These are phyloP conservation scores for Sycophila texana DNA, from an alignment of 2,888 invertebrate genomes.

Conservation along the genomic window DNA sequence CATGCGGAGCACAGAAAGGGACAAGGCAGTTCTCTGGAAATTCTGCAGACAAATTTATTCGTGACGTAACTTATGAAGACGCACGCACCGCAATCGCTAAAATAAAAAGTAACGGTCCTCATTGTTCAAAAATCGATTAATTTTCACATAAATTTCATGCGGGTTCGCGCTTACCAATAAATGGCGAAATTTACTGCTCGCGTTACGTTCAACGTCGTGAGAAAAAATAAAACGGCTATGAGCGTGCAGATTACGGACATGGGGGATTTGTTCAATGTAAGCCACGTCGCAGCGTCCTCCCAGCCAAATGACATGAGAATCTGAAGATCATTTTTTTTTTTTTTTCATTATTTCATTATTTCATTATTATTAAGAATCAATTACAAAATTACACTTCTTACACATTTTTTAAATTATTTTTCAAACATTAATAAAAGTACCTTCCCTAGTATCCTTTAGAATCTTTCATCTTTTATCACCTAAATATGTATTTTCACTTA, in stretches of 20 bases:
- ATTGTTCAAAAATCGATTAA: background rate
- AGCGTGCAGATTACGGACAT: slow-evolving; percentile 59
- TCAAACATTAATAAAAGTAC: too few species aligned
- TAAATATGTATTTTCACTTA: too few species aligned
- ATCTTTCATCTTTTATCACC: too few species aligned
- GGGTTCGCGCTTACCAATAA: slow-evolving; percentile 53
- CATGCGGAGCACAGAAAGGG: background rate
- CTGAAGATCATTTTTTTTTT: slow-evolving; percentile 48
- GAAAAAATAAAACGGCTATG: slow-evolving; percentile 61
- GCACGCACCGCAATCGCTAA: slow-evolving; percentile 13
- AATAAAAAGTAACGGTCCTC: background rate
- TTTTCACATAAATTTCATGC: background rate
- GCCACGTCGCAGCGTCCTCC: slow-evolving; percentile 54
- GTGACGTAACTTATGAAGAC: slow-evolving; percentile 13
- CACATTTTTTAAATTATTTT: background rate
- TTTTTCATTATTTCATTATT: too few species aligned
- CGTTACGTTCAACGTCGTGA: slow-evolving; percentile 63
- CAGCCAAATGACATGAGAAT: slow-evolving; percentile 57
- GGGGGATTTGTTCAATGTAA: slow-evolving; percentile 56
- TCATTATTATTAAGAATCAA: too few species aligned
- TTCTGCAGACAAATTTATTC: slow-evolving; percentile 4
- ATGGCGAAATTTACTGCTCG: slow-evolving; percentile 62
- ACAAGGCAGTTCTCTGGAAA: slow-evolving; percentile 20
- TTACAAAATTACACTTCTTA: too few species aligned
- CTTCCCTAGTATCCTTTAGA: too few species aligned